phyloP scores from a whole-genome alignment of 2,888 invertebrate species.

The Cyaniris semiargus region DNA sequence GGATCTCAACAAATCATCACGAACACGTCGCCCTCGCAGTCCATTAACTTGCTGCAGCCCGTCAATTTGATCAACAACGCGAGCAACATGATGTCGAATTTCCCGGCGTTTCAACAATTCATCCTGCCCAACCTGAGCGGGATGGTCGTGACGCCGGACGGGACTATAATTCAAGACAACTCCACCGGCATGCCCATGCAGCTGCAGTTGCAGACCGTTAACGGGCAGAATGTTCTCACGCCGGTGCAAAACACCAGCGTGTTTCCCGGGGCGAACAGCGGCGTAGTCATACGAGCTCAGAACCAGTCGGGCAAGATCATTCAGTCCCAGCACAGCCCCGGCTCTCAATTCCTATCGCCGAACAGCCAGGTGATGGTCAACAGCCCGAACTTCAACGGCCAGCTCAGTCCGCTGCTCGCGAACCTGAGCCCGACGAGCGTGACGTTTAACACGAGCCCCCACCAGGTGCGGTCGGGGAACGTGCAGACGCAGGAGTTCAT shows the following conservation, averaged over 20 bases:
- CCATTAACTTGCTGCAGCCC: conserved; percentile 89
- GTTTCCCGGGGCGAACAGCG: conserved; percentile 84
- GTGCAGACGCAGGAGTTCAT: conserved; percentile 86
- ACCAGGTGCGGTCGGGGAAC: conserved; percentile 70
- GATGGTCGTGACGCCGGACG: conserved; percentile 91
- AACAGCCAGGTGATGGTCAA: conserved; percentile 88
- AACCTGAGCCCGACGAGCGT: conserved; percentile 86
- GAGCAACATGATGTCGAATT: conserved; percentile 86
- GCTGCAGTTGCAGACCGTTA: conserved; percentile 89
- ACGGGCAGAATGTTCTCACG: conserved; percentile 87
- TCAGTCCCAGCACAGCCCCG: conserved; percentile 84
- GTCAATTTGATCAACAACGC: conserved; percentile 88
- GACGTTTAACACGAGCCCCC: conserved; percentile 80
- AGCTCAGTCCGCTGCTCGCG: conserved; percentile 88
- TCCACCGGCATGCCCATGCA: conserved; percentile 85
- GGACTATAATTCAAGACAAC: conserved; percentile 87
- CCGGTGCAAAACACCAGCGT: conserved; percentile 84
- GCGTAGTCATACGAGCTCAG: conserved; percentile 89
- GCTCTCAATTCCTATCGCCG: conserved; percentile 87
- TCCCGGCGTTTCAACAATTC: conserved; percentile 90
- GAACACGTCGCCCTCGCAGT: conserved; percentile 77
- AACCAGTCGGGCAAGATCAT: conserved; percentile 86
- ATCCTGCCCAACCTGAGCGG: conserved; percentile 90
- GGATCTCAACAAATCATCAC: conserved; percentile 86
- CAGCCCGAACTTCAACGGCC: conserved; percentile 86